phyloP scores from a whole-genome alignment of 2,888 invertebrate species.

The Glaucopsyche alexis region DNA sequence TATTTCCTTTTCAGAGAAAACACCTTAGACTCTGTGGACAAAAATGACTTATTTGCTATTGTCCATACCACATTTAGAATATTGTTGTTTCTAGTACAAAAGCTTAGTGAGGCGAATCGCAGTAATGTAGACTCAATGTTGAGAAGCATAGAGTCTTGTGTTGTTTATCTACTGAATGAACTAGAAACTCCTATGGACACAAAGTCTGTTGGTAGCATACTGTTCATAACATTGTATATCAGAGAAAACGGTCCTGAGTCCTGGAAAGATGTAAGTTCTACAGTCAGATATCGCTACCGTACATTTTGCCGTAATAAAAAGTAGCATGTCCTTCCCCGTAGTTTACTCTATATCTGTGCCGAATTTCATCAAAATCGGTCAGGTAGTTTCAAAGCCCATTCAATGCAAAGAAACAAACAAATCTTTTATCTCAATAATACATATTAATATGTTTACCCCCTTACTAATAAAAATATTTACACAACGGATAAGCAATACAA shows the following conservation, averaged over 20 bases:
- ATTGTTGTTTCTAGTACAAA: slow-evolving; percentile 58
- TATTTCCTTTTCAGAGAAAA: slow-evolving; percentile 47
- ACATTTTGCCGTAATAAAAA: too few relatives aligned
- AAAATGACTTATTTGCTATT: slow-evolving; percentile 60
- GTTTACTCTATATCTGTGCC: too few relatives aligned
- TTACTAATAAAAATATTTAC: too few relatives aligned
- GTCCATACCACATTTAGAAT: slow-evolving; percentile 55
- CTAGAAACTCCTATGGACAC: slow-evolving; percentile 82
- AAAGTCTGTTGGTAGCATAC: slow-evolving; percentile 81
- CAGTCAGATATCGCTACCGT: too few relatives aligned
- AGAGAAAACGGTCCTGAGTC: slow-evolving; percentile 52
- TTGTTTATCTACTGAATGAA: slow-evolving; percentile 60
- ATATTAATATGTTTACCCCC: too few relatives aligned
- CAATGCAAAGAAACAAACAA: too few relatives aligned
- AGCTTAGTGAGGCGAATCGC: slow-evolving; percentile 43
- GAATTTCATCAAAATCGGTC: too few relatives aligned
- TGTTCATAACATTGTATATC: slow-evolving; percentile 72
- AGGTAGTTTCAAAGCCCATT: too few relatives aligned
- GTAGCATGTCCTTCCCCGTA: too few relatives aligned
- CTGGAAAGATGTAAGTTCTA: slow-evolving; percentile 58
- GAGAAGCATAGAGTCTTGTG: slow-evolving; percentile 42
- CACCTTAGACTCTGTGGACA: slow-evolving; percentile 58
- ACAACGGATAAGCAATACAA: too few relatives aligned
- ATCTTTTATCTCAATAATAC: too few relatives aligned
- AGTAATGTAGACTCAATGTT: slow-evolving; percentile 44